Evolutionary conservation across 2,797 vertebrate genomes (phyloP), one percentile per base, ranked within the genome.

Genomic region (Denticeps clupeoides): DNA sequence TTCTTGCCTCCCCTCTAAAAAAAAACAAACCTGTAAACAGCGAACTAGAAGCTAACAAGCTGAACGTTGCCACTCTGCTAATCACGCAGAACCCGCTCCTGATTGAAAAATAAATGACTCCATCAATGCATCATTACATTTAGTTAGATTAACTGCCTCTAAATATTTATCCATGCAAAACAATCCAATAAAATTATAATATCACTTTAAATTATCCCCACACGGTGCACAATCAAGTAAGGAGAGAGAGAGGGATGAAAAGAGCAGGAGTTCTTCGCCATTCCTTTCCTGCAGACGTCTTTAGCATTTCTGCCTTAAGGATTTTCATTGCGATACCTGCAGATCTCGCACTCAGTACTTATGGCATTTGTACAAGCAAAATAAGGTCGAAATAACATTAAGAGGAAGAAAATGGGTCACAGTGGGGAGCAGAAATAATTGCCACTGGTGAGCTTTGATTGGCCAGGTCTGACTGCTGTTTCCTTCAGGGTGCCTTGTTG

Each of bases 131-230:
- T 81, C 75, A 81, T 83, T 80, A 81, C 72, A 75, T 77, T 68
- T 63, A 63, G 69, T 78, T 72, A 77, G 72, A 85, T 83, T 78
- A 82, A 76, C 69, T 62, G 58, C 60, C 70, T 76, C 71, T 73
- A 83, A 84, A 83, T 84, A 83, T 84, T 85, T 82, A 83, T 73
- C 74, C 78, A 76, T 81, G 80, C 82, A 82, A 83, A 83, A 81
- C 78, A 81, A 82, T 81, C 68, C 67, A 59, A 61, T 70, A 65
- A 77, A 72, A 81, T 82, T 72, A 79, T 67, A 75, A 74, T 71
- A 77, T 77, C 65, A 59, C 73, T 82, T 79, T 69, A 71, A 80
- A 79, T 69, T 60, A 78, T 71, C 70, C 63, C 62, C 60, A 48
- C 55, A 60, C 31, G 56, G 51, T 6, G 23, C 63, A 69, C 72